Evolutionary conservation across 2,888 invertebrate genomes (phyloP), one percentile per base, ranked within the genome.

Genomic region (Acrobasis consociella): DNA sequence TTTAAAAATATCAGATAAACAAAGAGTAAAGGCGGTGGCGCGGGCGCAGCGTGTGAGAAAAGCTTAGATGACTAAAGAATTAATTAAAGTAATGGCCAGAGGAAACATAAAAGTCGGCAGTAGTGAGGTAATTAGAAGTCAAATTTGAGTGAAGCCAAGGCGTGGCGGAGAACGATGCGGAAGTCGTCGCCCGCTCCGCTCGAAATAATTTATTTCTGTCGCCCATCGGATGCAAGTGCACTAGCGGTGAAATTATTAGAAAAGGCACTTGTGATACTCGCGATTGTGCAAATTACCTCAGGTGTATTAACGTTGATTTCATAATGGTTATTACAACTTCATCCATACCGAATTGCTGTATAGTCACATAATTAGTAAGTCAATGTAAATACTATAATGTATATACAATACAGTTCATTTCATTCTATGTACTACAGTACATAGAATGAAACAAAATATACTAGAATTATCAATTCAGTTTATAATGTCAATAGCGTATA

Each of bases 1-100:
- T 31, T 5, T n/a, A 46, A 46, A 46, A 0, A 11, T 13, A 13
- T 13, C 11, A 46, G 42, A 46, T n/a, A n/a, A 13, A 13, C 11
- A 13, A 11, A 46, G 16, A 9, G 38, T 42, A 80, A 82, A 80
- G 75, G 78, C 74, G 75, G 80, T 83, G 83, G 82, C 76, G 73
- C 73, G 17, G 22, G 42, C 17, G 16, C 55, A 5, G 17, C 75
- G 75, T 87, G 89, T 89, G 90, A 89, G 90, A 91, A 89, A 85
- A 85, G 78, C 76, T 80, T 78, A 79, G 76, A 67, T 79, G 80
- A 80, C 77, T 78, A 82, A 78, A 80, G 82, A 89, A 87, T 87
- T 89, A 89, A 89, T 90, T 90, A 87, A 86, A 83, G 75, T 89
- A 88, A 89, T 88, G 82, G 86, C 74, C 78, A 78, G 82, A 87